A percentile compares a stretch with the other conserved stretches of the same genome.
Conservation (phyloP, 2,113 vertebrate genomes). For the Poeciliopsis occidentalis region DNA sequence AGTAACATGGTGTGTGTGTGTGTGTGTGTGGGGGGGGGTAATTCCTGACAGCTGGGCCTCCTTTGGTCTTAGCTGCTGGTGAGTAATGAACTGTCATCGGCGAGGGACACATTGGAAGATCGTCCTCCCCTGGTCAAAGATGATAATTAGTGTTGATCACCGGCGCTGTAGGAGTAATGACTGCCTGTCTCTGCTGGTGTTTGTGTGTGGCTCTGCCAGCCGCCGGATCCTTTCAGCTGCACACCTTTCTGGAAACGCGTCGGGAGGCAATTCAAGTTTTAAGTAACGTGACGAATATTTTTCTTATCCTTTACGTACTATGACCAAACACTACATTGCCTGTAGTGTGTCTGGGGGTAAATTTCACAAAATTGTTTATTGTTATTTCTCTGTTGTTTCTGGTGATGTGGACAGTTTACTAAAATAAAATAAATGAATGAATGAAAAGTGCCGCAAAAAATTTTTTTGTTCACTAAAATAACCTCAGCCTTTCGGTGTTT, state of each 20-base stretch:
- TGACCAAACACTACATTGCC: not conserved
- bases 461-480: not conserved
- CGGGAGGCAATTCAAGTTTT: not conserved
- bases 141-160: conserved; percentile 70
- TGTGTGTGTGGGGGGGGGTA: not conserved
- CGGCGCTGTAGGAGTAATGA: conserved; percentile 42
- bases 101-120: conserved; percentile 46
- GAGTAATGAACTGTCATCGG: conserved; percentile 74
- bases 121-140: conserved; percentile 49
- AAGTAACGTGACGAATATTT: not conserved
- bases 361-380: not conserved
- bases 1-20: too few species aligned
- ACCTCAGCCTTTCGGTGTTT: not conserved
- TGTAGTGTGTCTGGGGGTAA: not conserved
- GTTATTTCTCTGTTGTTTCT: too few species aligned
- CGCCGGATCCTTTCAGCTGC: not conserved
- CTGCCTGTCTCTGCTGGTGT: conserved; percentile 16
- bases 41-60: conserved; percentile 4
- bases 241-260: not conserved
- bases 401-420: too few species aligned
- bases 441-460: not conserved
- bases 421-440: too few species aligned
- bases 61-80: conserved; percentile 37
- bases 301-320: not conserved
- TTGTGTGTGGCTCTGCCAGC: conserved; percentile 1